A percentile compares a stretch with the other conserved stretches of the same genome.
Evolutionary conservation across 2,888 invertebrate genomes (phyloP).

Genomic region (Hydrotaea cyrtoneurina): DNA sequence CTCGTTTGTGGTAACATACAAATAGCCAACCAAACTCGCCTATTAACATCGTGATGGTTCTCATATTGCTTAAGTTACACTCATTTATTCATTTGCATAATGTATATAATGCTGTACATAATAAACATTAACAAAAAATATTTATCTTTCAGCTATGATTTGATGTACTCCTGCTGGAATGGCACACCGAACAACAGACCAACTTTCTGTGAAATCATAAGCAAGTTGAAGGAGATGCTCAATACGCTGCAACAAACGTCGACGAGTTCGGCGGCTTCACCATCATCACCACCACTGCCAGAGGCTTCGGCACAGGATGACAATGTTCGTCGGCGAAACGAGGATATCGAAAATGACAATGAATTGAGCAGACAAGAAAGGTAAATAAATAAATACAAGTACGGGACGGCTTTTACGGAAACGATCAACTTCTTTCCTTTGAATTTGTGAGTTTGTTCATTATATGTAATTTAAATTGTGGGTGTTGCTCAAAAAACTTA

Average conservation of each 20-base stretch:
- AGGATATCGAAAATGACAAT: background rate
- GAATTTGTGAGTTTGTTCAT: too few species aligned
- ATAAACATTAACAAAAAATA: too few species aligned
- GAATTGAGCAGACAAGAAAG: constrained; percentile 35
- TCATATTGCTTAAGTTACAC: too few species aligned
- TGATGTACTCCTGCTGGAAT: constrained; percentile 90
- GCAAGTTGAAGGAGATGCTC: constrained; percentile 79
- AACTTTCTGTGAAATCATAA: constrained; percentile 85
- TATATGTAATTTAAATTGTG: too few species aligned
- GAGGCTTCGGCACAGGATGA: background rate
- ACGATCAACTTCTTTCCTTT: too few species aligned
- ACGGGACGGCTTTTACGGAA: too few species aligned
- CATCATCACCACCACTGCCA: background rate
- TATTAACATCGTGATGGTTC: too few species aligned
- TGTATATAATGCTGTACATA: too few species aligned
- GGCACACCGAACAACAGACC: constrained; percentile 86
- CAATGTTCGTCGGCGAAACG: background rate
- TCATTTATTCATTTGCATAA: too few species aligned
- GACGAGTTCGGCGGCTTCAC: background rate
- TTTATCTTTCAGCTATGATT: constrained; percentile 84
- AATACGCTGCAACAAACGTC: constrained; percentile 65
- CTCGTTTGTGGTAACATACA: too few species aligned
- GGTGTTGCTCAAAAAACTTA: too few species aligned
- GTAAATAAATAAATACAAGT: constrained; percentile 25
- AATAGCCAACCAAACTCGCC: too few species aligned